phyloP scores from a whole-genome alignment of 2,888 invertebrate species.

The Tupiocoris notatus region DNA sequence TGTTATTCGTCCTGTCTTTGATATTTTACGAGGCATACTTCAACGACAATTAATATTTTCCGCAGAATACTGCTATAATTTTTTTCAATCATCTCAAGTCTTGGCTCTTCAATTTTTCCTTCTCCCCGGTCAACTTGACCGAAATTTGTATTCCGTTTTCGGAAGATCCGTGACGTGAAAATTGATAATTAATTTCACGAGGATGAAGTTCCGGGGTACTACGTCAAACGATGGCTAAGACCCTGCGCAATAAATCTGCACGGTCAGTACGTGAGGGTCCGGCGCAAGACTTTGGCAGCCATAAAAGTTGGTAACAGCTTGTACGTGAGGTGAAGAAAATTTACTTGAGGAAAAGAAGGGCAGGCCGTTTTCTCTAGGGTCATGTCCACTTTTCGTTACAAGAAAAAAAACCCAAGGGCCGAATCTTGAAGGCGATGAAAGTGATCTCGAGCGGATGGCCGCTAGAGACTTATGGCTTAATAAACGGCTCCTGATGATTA shows the following conservation, averaged over 20 bases:
- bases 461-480: too few species aligned
- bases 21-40: too few species aligned
- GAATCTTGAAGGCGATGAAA: background rate
- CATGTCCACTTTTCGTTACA: background rate
- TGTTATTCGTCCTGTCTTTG: too few species aligned
- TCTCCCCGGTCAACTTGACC: too few species aligned
- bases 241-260: background rate
- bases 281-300: background rate
- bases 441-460: background rate
- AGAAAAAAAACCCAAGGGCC: background rate
- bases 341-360: background rate
- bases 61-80: too few species aligned
- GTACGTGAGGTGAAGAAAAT: background rate
- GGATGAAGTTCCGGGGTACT: background rate
- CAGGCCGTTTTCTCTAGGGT: background rate
- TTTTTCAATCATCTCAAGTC: too few species aligned
- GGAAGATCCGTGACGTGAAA: background rate
- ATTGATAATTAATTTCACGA: background rate
- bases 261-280: background rate
- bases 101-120: too few species aligned
- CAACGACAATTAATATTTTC: too few species aligned
- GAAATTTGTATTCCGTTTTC: too few species aligned
- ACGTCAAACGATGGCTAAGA: background rate
- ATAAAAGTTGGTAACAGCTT: background rate
- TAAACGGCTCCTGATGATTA: too few species aligned